Evolutionary conservation across 2,797 vertebrate species (phyloP).

Genomic region (Eutrigla gurnardus): DNA sequence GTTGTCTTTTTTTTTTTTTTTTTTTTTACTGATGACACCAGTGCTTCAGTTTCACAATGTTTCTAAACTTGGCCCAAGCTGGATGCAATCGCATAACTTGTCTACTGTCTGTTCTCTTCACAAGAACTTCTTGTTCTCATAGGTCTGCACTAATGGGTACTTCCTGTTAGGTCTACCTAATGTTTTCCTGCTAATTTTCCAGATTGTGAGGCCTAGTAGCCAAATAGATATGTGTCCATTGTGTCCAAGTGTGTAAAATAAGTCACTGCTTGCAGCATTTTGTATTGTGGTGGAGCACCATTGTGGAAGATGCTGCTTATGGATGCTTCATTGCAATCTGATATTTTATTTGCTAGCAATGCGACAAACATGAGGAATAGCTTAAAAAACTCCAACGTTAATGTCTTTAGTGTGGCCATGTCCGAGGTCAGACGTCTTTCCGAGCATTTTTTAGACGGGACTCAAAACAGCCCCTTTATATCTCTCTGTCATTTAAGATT

Average conservation of each 20-base stretch:
- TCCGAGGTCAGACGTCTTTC: neutral
- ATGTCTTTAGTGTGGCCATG: neutral
- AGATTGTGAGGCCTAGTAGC: conserved; percentile 1
- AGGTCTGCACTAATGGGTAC: neutral
- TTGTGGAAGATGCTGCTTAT: conserved; percentile 26
- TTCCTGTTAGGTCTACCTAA: conserved; percentile 15
- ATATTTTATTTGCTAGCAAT: neutral
- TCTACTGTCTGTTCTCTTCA: conserved; percentile 42
- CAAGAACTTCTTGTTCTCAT: conserved; percentile 21
- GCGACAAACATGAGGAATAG: neutral
- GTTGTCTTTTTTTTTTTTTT: conserved; percentile 54
- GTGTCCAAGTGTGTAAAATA: conserved; percentile 7
- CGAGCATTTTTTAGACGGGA: neutral
- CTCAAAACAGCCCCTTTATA: neutral
- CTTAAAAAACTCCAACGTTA: neutral
- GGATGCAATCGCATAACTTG: conserved; percentile 28
- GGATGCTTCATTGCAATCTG: conserved; percentile 3
- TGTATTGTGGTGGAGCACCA: neutral
- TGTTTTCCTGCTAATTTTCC: conserved; percentile 16
- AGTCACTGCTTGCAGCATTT: conserved; percentile 12
- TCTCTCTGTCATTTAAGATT: neutral
- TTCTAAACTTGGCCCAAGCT: conserved; percentile 58
- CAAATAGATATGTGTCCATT: neutral
- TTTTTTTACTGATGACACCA: conserved; percentile 71
- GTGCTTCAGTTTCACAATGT: conserved; percentile 65